These are phyloP conservation scores for Eulemur albifrons DNA, from an alignment of 2,797 vertebrate species.

Conservation along the genomic window DNA sequence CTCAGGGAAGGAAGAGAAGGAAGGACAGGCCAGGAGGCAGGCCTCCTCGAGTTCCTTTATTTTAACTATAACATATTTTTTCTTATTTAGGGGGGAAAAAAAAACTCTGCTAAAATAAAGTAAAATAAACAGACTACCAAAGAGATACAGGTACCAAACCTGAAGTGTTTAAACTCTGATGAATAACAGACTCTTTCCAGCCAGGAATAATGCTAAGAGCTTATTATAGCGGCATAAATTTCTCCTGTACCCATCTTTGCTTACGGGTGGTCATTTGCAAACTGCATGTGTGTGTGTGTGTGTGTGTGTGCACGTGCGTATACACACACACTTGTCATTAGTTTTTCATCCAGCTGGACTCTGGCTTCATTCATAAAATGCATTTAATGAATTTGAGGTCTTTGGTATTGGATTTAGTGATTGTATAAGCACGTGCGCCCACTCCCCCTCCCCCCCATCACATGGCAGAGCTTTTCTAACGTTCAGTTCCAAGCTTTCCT, in stretches of 20 bases:
- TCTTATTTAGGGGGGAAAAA: not conserved
- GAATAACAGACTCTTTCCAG: not conserved
- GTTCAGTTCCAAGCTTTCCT: not conserved
- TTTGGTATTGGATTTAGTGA: not conserved
- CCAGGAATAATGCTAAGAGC: not conserved
- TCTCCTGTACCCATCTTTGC: rapidly evolving
- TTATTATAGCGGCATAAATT: rapidly evolving
- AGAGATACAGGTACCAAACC: not conserved
- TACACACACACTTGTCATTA: not conserved
- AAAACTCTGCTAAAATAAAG: not conserved
- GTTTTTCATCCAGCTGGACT: not conserved
- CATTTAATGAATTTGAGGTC: not conserved
- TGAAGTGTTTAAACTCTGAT: not conserved
- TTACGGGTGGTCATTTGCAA: not conserved
- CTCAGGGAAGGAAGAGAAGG: too few relatives aligned
- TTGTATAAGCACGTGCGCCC: rapidly evolving
- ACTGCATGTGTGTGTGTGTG: not conserved
- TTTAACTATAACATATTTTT: not conserved
- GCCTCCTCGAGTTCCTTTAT: not conserved
- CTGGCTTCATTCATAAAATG: not conserved
- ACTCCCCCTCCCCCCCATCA: rapidly evolving
- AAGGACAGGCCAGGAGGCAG: rapidly evolving
- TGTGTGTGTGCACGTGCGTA: rapidly evolving
- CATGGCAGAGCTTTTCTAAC: not conserved
- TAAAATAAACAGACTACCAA: not conserved